These are phyloP conservation scores for Trichonephila inaurata DNA, from an alignment of 1,140 invertebrate species.

Conservation along the genomic window DNA sequence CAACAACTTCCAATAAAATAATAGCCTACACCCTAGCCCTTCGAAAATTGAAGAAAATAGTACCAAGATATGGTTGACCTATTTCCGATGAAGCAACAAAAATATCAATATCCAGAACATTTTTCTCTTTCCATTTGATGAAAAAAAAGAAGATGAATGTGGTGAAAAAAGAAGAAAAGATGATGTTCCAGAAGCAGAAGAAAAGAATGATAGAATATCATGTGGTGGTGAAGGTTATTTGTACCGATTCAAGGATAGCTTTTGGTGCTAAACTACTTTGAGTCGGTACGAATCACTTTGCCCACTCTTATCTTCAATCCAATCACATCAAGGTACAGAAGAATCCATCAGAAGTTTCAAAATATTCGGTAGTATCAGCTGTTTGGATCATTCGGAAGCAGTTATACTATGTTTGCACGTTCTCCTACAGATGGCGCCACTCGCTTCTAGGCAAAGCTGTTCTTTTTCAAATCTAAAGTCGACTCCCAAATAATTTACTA, in stretches of 20 bases:
- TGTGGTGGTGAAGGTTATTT: conserved; percentile 75
- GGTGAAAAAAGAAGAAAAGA: neutral
- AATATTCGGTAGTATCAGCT: neutral
- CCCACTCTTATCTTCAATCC: conserved; percentile 19
- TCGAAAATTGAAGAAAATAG: neutral
- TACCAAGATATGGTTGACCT: neutral
- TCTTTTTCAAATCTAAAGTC: too few relatives aligned
- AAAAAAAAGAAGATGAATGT: neutral
- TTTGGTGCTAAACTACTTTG: conserved; percentile 78
- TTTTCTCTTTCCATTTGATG: neutral
- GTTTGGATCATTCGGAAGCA: neutral
- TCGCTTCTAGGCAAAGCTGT: too few relatives aligned
- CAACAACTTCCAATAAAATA: too few relatives aligned
- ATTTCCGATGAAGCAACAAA: conserved; percentile 21
- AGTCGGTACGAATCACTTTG: conserved; percentile 79
- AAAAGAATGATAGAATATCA: neutral
- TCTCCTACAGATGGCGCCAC: too few relatives aligned
- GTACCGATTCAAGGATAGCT: conserved; percentile 78
- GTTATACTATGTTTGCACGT: too few relatives aligned
- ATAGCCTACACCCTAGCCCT: neutral
- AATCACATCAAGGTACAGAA: neutral
- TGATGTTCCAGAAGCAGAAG: neutral
- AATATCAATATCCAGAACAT: conserved; percentile 16
- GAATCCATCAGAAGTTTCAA: neutral
- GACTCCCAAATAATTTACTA: too few relatives aligned